Evolutionary conservation across 2,113 vertebrate genomes (phyloP).

Genomic region (Elephantulus edwardii): DNA sequence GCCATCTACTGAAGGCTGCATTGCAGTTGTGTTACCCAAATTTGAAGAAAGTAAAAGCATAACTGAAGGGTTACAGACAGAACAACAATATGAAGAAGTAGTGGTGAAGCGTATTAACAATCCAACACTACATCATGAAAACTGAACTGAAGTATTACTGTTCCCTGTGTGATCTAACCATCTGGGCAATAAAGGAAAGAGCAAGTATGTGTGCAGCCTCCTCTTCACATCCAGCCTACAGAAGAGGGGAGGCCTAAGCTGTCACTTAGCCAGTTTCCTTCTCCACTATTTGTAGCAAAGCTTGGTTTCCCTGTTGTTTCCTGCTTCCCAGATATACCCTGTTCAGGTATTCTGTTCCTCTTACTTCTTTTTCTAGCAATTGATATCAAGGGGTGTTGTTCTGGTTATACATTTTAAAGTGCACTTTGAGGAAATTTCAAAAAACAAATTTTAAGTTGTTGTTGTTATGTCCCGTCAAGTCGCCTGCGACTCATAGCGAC

Average conservation of each 20-base stretch:
- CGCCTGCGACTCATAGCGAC: background rate
- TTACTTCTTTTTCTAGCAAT: background rate
- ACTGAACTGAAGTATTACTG: background rate
- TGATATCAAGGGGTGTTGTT: conserved; percentile 1
- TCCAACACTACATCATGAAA: conserved; percentile 49
- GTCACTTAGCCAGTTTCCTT: background rate
- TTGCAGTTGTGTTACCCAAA: conserved; percentile 97
- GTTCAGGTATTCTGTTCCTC: background rate
- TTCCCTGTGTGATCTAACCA: background rate
- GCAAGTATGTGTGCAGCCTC: fast-evolving
- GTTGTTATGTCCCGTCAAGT: background rate
- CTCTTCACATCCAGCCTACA: background rate
- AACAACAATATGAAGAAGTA: conserved; percentile 90
- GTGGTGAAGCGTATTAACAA: conserved; percentile 83
- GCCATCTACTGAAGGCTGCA: conserved; percentile 97
- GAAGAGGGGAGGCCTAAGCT: background rate
- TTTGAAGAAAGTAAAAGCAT: conserved; percentile 97
- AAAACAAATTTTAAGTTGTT: conserved; percentile 15
- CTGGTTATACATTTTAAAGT: background rate
- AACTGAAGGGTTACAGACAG: conserved; percentile 91
- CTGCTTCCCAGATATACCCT: background rate
- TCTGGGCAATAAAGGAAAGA: background rate
- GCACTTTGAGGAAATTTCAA: conserved; percentile 1
- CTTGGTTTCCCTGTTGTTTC: background rate
- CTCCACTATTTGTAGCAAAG: too few species aligned